Evolutionary conservation across 1,140 invertebrate species (phyloP), one percentile per base, ranked within the genome.

Genomic region (Papilio xuthus): DNA sequence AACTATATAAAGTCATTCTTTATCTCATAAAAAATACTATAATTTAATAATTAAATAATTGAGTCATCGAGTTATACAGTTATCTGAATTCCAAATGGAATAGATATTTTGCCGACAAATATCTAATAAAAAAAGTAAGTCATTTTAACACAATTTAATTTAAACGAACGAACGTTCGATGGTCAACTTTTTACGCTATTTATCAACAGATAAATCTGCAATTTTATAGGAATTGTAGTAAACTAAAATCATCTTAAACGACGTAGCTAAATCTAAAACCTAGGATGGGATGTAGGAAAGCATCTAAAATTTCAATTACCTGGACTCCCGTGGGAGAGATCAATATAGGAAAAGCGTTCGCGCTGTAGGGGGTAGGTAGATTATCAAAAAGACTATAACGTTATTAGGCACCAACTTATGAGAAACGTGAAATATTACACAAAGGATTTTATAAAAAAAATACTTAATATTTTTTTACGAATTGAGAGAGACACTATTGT

Each of bases 271-370:
- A 67, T 67, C 60, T 67, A 67, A 67, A 28, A 67, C 60, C 74
- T 76, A 76, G 74, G 53, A 10, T 23, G 74, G 32, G 56, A 76
- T 76, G 53, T 75, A 76, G 74, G 56, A 76, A 42, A 60, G 74
- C 32, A 37, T 63, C 74, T 76, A 76, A 76, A 63, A 63, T 76
- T 76, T 76, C 74, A 76, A 76, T 76, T 76, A 76, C 74, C 71
- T 76, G 41, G 74, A 76, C 74, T 76, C 74, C 74, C 74, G 50
- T 41, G 74, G 74, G 74, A 76, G 74, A 76, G 32, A 76, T 76
- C 74, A 63, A 76, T 76, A 76, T 76, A 76, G 56, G 53, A 75
- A 76, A 76, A 63, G 53, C 74, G 53, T 76, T 63, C 53, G 56
- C 74, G 37, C 74, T 63, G 56, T 63, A n/a, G 74, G 74, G 53